Evolutionary conservation across 2,113 vertebrate genomes (phyloP), one percentile per base, ranked within the genome.

Genomic region (Paradoxurus hermaphroditus): DNA sequence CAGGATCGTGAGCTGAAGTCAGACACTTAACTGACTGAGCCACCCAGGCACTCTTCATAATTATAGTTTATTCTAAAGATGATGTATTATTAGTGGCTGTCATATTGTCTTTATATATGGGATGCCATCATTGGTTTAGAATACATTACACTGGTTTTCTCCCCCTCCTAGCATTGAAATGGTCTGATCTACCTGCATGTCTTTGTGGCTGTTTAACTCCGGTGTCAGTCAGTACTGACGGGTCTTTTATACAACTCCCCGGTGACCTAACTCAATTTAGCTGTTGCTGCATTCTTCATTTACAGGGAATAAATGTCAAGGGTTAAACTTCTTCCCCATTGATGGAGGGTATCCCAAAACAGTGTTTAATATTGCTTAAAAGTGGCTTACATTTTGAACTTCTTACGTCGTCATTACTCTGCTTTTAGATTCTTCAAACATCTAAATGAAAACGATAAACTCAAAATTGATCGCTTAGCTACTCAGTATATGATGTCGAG

Each of bases 351-450:
- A 3, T 46, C 51, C 72, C 51, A 18, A 93, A 88, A 39, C 78
- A 56, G 0, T 77, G 0, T 70, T 94, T 15, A 36, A 15, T 53
- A 4, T 68, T 91, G 41, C 39, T 84, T 84, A 90, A 44, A 73
- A 34, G 7, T 51, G 41, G 5, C 25, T 90, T 93, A 79, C 15
- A 3, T 62, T 96, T 91, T 67, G 6, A 41, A 62, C 10, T 29
- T 62, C 5, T 91, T 67, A 29, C 12, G 27, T 73, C 11, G 1
- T 92, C 25, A 29, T 21, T 46, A 73, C 12, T 84, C 41, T 95
- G 53, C 6, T 46, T 97, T 87, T 78, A 89, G 78, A 68, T 79
- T 94, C 39, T 91, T 68, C 18, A 70, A 39, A 94, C 11, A 96
- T 19, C 44, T 92, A 39, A 70, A 16, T 90, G 63, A 92, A 90